phyloP scores from a whole-genome alignment of 2,888 invertebrate species.

The Papilio elwesi region DNA sequence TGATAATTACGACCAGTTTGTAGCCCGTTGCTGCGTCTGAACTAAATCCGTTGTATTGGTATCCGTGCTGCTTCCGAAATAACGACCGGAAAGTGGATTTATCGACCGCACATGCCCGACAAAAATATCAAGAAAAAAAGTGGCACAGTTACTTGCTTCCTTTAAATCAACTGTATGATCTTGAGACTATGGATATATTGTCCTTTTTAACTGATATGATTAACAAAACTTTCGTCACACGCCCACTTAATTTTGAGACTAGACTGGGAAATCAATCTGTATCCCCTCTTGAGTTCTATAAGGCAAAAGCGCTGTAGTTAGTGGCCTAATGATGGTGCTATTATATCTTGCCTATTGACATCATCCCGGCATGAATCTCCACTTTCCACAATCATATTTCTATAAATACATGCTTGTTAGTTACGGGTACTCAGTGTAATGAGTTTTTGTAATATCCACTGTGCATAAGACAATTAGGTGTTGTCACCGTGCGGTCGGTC shows the following conservation, averaged over 20 bases:
- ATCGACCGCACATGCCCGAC: conserved; percentile 23
- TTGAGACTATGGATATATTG: not conserved
- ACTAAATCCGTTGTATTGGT: conserved; percentile 13
- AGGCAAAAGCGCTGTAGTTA: not conserved
- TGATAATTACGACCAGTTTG: conserved; percentile 27
- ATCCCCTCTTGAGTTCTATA: not conserved
- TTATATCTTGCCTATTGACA: not conserved
- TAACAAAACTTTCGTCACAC: not conserved
- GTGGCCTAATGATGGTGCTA: too few relatives aligned
- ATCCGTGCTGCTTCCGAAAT: conserved; percentile 22
- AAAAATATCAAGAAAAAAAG: conserved; percentile 11
- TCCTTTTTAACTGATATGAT: not conserved
- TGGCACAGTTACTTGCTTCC: conserved; percentile 6
- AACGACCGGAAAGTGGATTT: conserved; percentile 18
- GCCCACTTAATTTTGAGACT: not conserved
- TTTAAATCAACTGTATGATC: not conserved
- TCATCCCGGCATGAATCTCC: not conserved
- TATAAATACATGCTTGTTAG: not conserved
- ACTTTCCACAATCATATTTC: not conserved
- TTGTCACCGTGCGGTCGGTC: conserved; percentile 7
- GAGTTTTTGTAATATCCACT: conserved; percentile 10
- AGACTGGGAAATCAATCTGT: not conserved
- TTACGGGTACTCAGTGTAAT: conserved; percentile 1
- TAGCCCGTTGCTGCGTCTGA: conserved; percentile 6
- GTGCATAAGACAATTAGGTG: conserved; percentile 29